Conservation (phyloP, 2,888 invertebrate genomes). For the Platerodrilus igneus region DNA sequence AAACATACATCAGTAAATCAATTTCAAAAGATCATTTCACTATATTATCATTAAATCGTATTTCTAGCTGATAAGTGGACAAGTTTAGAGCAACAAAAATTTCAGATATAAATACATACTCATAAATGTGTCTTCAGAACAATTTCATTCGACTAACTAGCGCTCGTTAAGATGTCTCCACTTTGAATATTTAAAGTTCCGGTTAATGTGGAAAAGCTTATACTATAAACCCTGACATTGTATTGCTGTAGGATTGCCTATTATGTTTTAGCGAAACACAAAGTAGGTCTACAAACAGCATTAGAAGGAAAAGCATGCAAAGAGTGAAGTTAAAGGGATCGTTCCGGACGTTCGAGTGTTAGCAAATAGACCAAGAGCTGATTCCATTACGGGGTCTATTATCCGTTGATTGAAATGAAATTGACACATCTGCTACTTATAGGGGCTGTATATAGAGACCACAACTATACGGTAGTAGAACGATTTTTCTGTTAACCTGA, state of each 20-base stretch:
- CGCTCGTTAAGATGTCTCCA: constrained; percentile 43
- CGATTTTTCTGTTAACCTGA: constrained; percentile 21
- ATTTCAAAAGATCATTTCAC: constrained; percentile 32
- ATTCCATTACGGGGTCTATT: constrained; percentile 50
- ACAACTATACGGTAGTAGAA: constrained; percentile 18
- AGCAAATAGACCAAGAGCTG: constrained; percentile 51
- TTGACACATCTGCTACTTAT: constrained; percentile 52
- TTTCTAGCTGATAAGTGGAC: constrained; percentile 40
- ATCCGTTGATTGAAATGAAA: constrained; percentile 50
- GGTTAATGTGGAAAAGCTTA: constrained; percentile 20
- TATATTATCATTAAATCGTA: constrained; percentile 32
- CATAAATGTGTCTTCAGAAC: constrained; percentile 45
- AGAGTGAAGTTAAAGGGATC: constrained; percentile 34
- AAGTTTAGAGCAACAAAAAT: constrained; percentile 35
- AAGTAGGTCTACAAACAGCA: too few relatives aligned
- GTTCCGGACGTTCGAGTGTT: constrained; percentile 39
- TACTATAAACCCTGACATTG: constrained; percentile 6
- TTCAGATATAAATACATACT: constrained; percentile 40
- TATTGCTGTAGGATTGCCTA: too few relatives aligned
- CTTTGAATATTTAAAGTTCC: constrained; percentile 41
- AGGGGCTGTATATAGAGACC: constrained; percentile 27
- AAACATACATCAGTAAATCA: constrained; percentile 26
- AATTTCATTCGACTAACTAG: constrained; percentile 45
- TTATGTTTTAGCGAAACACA: too few relatives aligned
- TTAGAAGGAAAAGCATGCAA: constrained; percentile 24